Percentiles rank a stretch among this genome's conserved stretches.
These are phyloP conservation scores for Pseudorasbora parva DNA, from an alignment of 2,113 vertebrate genomes.

Conservation along the genomic window DNA sequence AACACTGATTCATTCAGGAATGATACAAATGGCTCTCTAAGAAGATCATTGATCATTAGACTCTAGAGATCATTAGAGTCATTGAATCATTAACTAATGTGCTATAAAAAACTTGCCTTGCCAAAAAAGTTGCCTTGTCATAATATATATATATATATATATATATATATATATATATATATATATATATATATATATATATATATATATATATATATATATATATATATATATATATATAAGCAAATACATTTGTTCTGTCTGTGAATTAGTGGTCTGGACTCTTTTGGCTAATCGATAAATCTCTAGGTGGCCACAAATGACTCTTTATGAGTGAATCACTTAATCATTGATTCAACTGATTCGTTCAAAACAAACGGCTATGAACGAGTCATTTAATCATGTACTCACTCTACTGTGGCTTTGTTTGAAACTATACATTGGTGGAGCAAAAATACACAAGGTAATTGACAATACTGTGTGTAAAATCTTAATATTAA, in stretches of 20 bases:
- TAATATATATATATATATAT: too few relatives aligned
- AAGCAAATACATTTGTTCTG: neutral
- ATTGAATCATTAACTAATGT: too few relatives aligned
- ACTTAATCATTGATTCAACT: neutral
- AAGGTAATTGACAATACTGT: neutral
- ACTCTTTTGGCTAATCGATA: neutral
- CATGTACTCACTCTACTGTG: neutral
- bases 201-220: too few relatives aligned
- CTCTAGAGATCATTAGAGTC: too few relatives aligned
- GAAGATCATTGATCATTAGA: neutral
- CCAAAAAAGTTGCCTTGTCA: neutral
- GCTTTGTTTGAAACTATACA: neutral
- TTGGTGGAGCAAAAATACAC: neutral
- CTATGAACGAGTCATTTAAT: neutral
- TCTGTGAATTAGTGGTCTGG: neutral
- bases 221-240: too few relatives aligned
- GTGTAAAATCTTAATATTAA: neutral
- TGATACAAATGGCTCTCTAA: neutral
- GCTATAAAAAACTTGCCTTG: neutral
- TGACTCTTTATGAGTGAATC: neutral
- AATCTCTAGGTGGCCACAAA: neutral
- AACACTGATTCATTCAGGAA: neutral
- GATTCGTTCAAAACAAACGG: neutral
- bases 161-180: too few relatives aligned
- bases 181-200: too few relatives aligned